Conservation (phyloP, 2,888 invertebrate genomes). For the Aspidapion aeneum region DNA sequence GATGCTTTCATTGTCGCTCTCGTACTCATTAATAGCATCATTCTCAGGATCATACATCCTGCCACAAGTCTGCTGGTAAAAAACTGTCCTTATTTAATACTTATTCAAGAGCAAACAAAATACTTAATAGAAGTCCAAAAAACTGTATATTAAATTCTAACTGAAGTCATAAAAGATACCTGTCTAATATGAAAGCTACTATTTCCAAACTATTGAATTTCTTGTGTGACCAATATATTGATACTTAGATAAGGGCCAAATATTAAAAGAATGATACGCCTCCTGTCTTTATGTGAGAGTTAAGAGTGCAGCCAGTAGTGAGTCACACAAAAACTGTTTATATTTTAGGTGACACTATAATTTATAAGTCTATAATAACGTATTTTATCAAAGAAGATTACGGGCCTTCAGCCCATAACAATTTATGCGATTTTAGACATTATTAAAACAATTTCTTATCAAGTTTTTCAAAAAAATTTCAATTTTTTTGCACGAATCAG, state of each 20-base stretch:
- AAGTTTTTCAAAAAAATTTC: neutral
- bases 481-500: neutral
- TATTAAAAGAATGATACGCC: neutral
- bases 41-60: slow-evolving; percentile 30
- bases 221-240: too few species aligned
- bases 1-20: slow-evolving; percentile 35
- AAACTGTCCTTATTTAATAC: too few species aligned
- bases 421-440: neutral
- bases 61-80: neutral
- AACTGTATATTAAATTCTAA: too few species aligned
- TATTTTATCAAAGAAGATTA: neutral
- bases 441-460: neutral
- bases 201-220: too few species aligned
- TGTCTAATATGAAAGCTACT: too few species aligned
- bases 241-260: too few species aligned
- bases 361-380: neutral
- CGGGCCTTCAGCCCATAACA: neutral
- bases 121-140: too few species aligned
- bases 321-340: neutral
- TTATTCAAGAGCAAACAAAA: too few species aligned
- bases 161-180: too few species aligned
- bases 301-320: neutral
- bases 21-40: slow-evolving; percentile 28
- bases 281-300: neutral
- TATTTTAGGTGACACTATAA: neutral